Evolutionary conservation across 2,888 invertebrate genomes (phyloP), one percentile per base, ranked within the genome.

Genomic region (Epistrophe grossulariae): DNA sequence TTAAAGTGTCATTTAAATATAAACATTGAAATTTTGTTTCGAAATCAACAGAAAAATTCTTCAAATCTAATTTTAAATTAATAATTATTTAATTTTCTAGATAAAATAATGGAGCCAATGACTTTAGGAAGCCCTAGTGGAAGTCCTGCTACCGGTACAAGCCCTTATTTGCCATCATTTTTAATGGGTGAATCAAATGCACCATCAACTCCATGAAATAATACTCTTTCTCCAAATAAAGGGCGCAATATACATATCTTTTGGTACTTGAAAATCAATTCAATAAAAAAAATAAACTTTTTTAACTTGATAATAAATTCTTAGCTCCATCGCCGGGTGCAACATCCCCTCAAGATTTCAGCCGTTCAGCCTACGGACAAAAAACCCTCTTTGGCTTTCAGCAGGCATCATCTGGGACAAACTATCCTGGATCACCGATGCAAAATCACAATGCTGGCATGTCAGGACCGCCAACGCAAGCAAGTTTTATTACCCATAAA

Each of bases 41-140:
- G n/a, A n/a, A n/a, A n/a, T n/a, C n/a, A n/a, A n/a, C n/a, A n/a
- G n/a, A n/a, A n/a, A n/a, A n/a, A n/a, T n/a, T n/a, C n/a, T 17
- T 60, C 19, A 43, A 43, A 28, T 35, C 48, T 35, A 45, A 38
- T 24, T 62, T 19, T 7, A 43, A 35, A 52, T 28, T 62, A n/a
- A 40, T 76, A 28, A 19, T 38, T 48, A 15, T 15, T 31, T 11
- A 17, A 13, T 55, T 52, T 64, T 9, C 13, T 24, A 24, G 3
- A 17, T 11, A 40, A 92, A 68, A 66, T 48, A 38, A 97, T 97
- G 97, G 97, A 97, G 92, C 97, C 97, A 68, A 97, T 97, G 97
- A 94, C 95, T 73, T 93, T 97, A 89, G 97, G 97, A 85, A 97
- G 97, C 91, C 96, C 97, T 2, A 94, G 95, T 70, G 95, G 96